These are phyloP conservation scores for Epinephelus cyanopodus DNA, from an alignment of 2,113 vertebrate genomes.

Conservation along the genomic window DNA sequence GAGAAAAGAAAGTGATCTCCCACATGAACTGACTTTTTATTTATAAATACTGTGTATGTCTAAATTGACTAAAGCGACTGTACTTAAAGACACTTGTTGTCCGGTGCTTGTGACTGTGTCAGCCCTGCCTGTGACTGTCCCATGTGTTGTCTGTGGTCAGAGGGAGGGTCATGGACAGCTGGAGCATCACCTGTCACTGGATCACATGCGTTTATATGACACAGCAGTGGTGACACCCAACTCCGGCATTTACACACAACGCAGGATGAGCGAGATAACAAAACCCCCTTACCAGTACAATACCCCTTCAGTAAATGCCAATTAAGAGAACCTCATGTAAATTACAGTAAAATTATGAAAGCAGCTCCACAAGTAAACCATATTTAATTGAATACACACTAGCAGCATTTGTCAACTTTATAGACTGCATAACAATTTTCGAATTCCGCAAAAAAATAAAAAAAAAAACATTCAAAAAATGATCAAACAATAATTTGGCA, in stretches of 20 bases:
- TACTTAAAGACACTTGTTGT: not conserved
- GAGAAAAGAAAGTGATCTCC: not conserved
- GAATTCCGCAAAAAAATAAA: too few species aligned
- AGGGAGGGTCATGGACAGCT: constrained; percentile 72
- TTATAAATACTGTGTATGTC: not conserved
- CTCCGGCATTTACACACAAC: constrained; percentile 1
- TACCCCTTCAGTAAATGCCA: not conserved
- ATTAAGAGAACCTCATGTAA: not conserved
- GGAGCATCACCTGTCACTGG: constrained; percentile 75
- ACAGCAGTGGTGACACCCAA: constrained; percentile 44
- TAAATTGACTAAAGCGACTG: not conserved
- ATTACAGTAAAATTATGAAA: not conserved
- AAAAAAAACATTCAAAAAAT: too few species aligned
- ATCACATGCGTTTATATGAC: constrained; percentile 67
- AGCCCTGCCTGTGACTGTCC: constrained; percentile 54
- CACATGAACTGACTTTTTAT: not conserved
- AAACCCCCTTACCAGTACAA: not conserved
- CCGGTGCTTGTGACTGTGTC: constrained; percentile 8
- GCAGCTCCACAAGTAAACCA: not conserved
- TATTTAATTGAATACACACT: not conserved
- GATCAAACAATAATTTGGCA: too few species aligned
- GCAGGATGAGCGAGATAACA: not conserved
- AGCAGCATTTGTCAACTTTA: not conserved
- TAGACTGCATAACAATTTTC: too few species aligned
- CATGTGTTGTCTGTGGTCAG: constrained; percentile 74